Evolutionary conservation across 2,113 vertebrate genomes (phyloP), one percentile per base, ranked within the genome.

Genomic region (Hepsetus odoe): DNA sequence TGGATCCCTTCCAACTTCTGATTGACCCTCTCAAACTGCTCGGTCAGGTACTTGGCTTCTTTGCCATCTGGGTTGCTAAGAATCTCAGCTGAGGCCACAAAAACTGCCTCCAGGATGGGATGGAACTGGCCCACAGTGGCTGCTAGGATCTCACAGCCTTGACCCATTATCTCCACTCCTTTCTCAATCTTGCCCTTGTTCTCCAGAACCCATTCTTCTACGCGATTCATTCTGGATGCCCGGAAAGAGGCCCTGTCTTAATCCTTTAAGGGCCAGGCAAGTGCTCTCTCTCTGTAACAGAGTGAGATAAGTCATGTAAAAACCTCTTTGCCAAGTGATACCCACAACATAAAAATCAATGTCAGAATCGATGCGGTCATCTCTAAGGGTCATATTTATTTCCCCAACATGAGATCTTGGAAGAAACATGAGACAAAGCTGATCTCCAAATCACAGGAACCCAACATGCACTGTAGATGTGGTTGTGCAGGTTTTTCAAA

Each of bases 181-280:
- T 92, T 93, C 85, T 94, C 92, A 2, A 94, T 89, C 85, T 93
- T 92, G 82, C 88, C 88, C 86, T 84, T 86, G 91, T 94, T 94
- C 74, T 90, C 71, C 71, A 92, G 53, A 26, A 94, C 77, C 93
- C 93, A 94, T 66, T 94, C 90, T 76, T 90, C 91, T 56, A 93
- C 90, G n/a, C 68, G 86, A 77, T 85, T 89, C 93, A 94, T 94
- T 83, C 70, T 90, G 24, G 83, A 1, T 85, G 58, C 84, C 66
- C 74, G 80, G 79, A 80, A 80, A 76, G 67, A 82, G 67, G 72
- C 40, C 58, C 77, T 87, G 78, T 40, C 13, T 69, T 74, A 68
- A 76, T 81, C 77, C 84, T 83, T 81, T 82, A 82, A 77, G 51
- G 80, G 8, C 69, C 30, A 35, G 28, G 53, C 68, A 72, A 79